These are phyloP conservation scores for Tipula confusa DNA, from an alignment of 2,888 invertebrate genomes.

Conservation along the genomic window DNA sequence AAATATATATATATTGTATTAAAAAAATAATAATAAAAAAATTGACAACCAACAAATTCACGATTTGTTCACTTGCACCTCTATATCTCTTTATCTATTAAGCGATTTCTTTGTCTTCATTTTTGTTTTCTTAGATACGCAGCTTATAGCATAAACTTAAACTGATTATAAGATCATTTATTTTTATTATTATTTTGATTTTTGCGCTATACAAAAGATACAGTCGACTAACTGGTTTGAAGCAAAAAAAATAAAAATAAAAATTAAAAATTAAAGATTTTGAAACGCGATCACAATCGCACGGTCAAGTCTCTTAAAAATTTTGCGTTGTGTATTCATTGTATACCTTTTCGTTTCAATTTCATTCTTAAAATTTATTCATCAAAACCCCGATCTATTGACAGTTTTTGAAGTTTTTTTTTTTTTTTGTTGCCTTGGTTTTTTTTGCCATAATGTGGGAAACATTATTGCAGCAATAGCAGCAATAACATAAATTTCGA, in stretches of 20 bases:
- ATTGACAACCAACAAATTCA: background rate
- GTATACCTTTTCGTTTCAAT: background rate
- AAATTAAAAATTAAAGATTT: background rate
- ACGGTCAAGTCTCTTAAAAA: background rate
- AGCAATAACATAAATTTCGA: background rate
- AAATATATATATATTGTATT: background rate
- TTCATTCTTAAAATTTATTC: conserved; percentile 12
- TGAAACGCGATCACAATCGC: conserved; percentile 12
- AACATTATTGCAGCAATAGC: background rate
- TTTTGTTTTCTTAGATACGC: background rate
- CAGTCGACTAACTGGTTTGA: background rate
- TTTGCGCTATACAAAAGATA: background rate
- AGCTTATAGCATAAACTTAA: background rate
- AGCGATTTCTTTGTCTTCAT: background rate
- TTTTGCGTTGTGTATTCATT: background rate
- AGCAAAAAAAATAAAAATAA: too few species aligned
- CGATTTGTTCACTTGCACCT: conserved; percentile 3
- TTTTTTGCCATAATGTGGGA: background rate
- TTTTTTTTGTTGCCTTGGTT: background rate
- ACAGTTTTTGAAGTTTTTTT: background rate
- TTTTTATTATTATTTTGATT: background rate
- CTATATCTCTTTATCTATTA: background rate
- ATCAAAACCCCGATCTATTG: background rate
- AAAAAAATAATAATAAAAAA: too few species aligned
- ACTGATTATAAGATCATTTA: conserved; percentile 20